These are phyloP conservation scores for Falco cherrug DNA, from an alignment of 2,797 vertebrate genomes.

Conservation along the genomic window DNA sequence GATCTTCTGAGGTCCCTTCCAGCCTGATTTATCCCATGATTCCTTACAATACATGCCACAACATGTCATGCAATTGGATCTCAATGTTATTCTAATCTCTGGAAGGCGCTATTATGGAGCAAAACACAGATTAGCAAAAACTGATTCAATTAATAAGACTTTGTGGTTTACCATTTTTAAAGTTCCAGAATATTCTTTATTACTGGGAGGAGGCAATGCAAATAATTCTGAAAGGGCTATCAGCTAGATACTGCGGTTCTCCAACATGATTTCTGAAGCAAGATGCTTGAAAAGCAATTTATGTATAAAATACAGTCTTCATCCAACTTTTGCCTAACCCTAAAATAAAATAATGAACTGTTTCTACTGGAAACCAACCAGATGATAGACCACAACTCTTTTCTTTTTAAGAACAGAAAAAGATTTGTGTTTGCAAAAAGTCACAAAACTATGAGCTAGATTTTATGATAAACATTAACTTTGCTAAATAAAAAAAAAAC, in stretches of 20 bases:
- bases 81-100: background rate
- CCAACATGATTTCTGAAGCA: background rate
- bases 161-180: background rate
- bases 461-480: conserved; percentile 2
- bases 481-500: background rate
- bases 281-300: background rate
- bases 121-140: background rate
- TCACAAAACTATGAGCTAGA: background rate
- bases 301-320: background rate
- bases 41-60: background rate
- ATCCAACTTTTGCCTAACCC: background rate
- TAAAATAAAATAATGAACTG: background rate
- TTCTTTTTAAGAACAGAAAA: background rate
- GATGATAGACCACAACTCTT: background rate
- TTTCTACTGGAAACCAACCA: background rate
- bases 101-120: background rate
- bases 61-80: background rate
- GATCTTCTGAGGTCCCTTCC: background rate
- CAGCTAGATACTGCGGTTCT: background rate
- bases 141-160: background rate
- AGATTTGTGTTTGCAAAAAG: background rate
- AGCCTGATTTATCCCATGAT: background rate
- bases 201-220: background rate
- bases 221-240: background rate
- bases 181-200: background rate